Conservation (phyloP, 2,888 invertebrate species). For the Pristionchus exspectatus region DNA sequence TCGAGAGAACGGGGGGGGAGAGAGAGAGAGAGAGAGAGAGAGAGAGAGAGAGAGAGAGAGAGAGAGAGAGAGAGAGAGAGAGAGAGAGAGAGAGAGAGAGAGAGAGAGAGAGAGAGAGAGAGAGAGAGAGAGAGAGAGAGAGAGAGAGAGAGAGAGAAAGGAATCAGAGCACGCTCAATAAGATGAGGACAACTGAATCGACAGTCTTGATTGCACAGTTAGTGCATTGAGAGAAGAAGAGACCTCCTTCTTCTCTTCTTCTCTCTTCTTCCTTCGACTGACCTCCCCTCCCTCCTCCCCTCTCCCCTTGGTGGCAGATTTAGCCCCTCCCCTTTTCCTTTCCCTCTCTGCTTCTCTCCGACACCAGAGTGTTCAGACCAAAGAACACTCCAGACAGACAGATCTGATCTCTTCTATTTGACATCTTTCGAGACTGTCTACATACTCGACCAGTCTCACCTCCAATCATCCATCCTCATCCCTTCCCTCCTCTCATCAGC, state of each 20-base stretch:
- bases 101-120: neutral
- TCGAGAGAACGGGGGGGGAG: slow-evolving; percentile 3
- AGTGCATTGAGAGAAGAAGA: neutral
- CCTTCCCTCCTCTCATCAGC: neutral
- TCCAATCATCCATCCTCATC: neutral
- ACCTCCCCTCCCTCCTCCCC: neutral
- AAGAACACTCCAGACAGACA: slow-evolving; percentile 44
- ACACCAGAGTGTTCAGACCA: slow-evolving; percentile 41
- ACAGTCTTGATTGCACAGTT: neutral
- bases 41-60: neutral
- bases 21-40: neutral
- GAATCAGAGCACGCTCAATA: slow-evolving; percentile 1
- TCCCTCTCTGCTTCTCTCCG: slow-evolving; percentile 33
- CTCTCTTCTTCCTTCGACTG: slow-evolving; percentile 31
- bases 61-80: neutral
- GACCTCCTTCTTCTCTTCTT: neutral
- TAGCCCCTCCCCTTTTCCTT: slow-evolving; percentile 48
- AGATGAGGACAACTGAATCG: slow-evolving; percentile 1
- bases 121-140: no score
- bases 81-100: neutral
- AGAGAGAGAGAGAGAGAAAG: neutral
- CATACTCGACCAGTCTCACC: neutral
- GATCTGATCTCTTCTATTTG: slow-evolving; percentile 34
- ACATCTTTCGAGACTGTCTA: neutral
- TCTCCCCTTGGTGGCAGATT: slow-evolving; percentile 49